phyloP scores from a whole-genome alignment of 2,888 invertebrate species.

The Tetranychus truncatus region DNA sequence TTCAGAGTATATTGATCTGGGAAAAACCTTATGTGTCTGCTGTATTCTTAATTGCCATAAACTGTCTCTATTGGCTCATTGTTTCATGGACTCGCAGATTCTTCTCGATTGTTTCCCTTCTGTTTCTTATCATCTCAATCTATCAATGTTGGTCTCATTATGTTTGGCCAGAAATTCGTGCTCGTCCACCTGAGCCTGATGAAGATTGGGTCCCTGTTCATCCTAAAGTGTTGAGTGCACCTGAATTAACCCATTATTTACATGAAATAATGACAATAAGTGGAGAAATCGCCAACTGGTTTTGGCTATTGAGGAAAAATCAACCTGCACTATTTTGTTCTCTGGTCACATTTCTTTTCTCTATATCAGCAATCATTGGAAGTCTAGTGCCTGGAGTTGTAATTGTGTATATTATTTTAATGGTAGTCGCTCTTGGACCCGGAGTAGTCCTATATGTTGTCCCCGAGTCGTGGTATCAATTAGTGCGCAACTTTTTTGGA shows the following conservation, averaged over 20 bases:
- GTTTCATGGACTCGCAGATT: conserved; percentile 25
- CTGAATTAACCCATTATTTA: conserved; percentile 31
- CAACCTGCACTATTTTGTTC: conserved; percentile 30
- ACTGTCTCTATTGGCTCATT: conserved; percentile 32
- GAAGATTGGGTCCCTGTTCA: conserved; percentile 34
- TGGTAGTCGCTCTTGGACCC: conserved; percentile 31
- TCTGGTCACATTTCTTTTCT: conserved; percentile 29
- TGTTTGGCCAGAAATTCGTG: conserved; percentile 34
- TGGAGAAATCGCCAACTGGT: conserved; percentile 25
- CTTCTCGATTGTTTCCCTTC: conserved; percentile 24
- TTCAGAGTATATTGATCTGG: conserved; percentile 34
- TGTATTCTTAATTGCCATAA: conserved; percentile 31
- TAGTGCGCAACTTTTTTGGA: conserved; percentile 6
- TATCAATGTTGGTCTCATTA: conserved; percentile 32
- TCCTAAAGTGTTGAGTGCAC: conserved; percentile 32
- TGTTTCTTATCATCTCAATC: conserved; percentile 29
- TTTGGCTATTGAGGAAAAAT: conserved; percentile 27
- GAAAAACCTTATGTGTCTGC: conserved; percentile 32
- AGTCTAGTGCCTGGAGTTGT: conserved; percentile 32
- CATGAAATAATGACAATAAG: conserved; percentile 28
- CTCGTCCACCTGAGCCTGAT: conserved; percentile 12
- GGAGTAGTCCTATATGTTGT: conserved; percentile 30
- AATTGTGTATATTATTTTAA: conserved; percentile 31
- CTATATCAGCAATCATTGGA: conserved; percentile 30
- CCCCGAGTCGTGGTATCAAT: conserved; percentile 19